A percentile compares a stretch with the other conserved stretches of the same genome.
phyloP scores from a whole-genome alignment of 2,888 invertebrate genomes.

The Physocephala rufipes region DNA sequence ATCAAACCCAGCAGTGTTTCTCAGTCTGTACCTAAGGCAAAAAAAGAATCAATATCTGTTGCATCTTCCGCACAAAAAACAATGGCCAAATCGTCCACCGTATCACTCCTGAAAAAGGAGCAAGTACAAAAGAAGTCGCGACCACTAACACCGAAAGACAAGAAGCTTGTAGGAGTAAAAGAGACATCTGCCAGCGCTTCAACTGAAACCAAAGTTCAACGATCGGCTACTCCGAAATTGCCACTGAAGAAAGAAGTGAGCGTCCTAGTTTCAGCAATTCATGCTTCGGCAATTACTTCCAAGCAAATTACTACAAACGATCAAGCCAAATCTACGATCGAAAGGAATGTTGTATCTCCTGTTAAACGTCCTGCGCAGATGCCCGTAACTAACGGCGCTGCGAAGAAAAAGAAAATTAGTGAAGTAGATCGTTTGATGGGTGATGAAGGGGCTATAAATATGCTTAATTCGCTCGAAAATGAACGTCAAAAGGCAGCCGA shows the following conservation, averaged over 20 bases:
- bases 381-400: slow-evolving; percentile 50
- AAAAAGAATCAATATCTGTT: slow-evolving; percentile 38
- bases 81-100: slow-evolving; percentile 17
- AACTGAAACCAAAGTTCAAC: slow-evolving; percentile 38
- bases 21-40: slow-evolving; percentile 39
- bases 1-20: slow-evolving; percentile 46
- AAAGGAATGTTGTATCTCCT: slow-evolving; percentile 34
- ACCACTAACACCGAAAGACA: slow-evolving; percentile 51
- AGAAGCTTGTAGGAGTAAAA: slow-evolving; percentile 36
- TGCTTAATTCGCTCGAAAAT: slow-evolving; percentile 80
- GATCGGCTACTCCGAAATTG: slow-evolving; percentile 43
- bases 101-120: slow-evolving; percentile 26
- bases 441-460: slow-evolving; percentile 88
- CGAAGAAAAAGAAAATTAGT: slow-evolving; percentile 68
- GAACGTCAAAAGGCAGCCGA: slow-evolving; percentile 52
- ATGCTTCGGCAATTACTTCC: slow-evolving; percentile 12
- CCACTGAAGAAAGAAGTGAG: not conserved
- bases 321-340: not conserved
- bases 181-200: slow-evolving; percentile 26
- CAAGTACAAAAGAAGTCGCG: slow-evolving; percentile 47
- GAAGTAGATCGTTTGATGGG: slow-evolving; percentile 82
- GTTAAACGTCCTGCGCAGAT: slow-evolving; percentile 57
- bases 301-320: slow-evolving; percentile 22
- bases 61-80: slow-evolving; percentile 32
- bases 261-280: not conserved